Conservation (phyloP, 2,113 vertebrate species). For the Corythoichthys haematopterus region DNA sequence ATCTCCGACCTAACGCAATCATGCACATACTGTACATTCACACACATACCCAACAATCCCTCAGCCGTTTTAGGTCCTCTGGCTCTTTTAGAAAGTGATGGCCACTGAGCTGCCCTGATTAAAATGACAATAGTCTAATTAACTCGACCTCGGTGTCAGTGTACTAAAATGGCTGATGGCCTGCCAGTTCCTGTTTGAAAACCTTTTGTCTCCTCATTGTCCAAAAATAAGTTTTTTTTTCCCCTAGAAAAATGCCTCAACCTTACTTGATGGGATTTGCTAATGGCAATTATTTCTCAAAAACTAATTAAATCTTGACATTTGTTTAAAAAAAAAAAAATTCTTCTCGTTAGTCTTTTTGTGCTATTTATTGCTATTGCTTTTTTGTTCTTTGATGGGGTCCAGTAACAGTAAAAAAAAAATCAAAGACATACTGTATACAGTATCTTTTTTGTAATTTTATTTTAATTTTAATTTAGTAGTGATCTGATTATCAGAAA, state of each 20-base stretch:
- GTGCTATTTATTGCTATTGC: constrained; percentile 14
- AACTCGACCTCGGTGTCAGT: constrained; percentile 74
- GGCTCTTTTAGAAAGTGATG: constrained; percentile 67
- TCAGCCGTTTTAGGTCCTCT: constrained; percentile 55
- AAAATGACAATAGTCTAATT: constrained; percentile 81
- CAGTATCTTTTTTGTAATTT: constrained; percentile 27
- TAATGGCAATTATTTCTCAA: constrained; percentile 77
- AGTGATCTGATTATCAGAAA: not conserved
- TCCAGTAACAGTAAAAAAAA: constrained; percentile 29
- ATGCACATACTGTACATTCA: constrained; percentile 12
- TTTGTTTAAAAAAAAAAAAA: constrained; percentile 31
- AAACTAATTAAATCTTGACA: constrained; percentile 75
- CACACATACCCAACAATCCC: constrained; percentile 20
- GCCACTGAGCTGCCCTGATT: constrained; percentile 71
- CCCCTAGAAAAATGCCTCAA: constrained; percentile 47
- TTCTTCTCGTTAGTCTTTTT: constrained; percentile 12
- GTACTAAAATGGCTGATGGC: constrained; percentile 61
- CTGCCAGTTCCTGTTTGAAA: constrained; percentile 59
- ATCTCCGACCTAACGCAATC: constrained; percentile 50
- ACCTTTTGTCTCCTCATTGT: constrained; percentile 67
- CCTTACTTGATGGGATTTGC: constrained; percentile 62
- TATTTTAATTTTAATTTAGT: constrained; percentile 4
- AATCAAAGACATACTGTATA: constrained; percentile 35
- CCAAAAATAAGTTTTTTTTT: constrained; percentile 52
- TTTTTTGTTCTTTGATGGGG: constrained; percentile 26